Percentiles rank a stretch among this genome's conserved stretches.
Evolutionary conservation across 1,140 invertebrate genomes (phyloP).

Genomic region (Daktulosphaira vitifoliae): DNA sequence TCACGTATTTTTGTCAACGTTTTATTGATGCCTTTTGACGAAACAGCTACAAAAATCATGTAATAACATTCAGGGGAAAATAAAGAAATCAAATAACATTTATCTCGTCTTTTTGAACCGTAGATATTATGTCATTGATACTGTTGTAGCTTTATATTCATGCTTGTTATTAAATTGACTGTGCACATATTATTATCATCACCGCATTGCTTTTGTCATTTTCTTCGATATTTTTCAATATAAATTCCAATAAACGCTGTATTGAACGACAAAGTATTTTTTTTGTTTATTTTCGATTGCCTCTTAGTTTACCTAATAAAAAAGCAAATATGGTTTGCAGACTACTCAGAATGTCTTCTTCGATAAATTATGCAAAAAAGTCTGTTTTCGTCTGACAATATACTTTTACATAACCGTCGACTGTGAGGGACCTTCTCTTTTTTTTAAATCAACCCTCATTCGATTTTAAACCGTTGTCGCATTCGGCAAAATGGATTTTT

Average conservation of each 20-base stretch:
- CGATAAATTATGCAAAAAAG: constrained; percentile 30
- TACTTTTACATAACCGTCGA: constrained; percentile 15
- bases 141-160: background rate
- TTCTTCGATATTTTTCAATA: background rate
- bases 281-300: background rate
- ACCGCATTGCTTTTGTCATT: too few relatives aligned
- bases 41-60: too few relatives aligned
- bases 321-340: constrained; percentile 43
- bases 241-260: background rate
- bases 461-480: background rate
- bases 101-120: too few relatives aligned
- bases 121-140: too few relatives aligned
- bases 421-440: background rate
- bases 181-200: background rate
- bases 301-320: background rate
- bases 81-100: too few relatives aligned
- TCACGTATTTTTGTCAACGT: too few relatives aligned
- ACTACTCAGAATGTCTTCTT: constrained; percentile 27
- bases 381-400: constrained; percentile 15
- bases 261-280: background rate
- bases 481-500: constrained; percentile 8
- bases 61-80: too few relatives aligned
- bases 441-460: constrained; percentile 25
- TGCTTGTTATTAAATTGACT: background rate
- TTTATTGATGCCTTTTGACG: too few relatives aligned